Evolutionary conservation across 1,140 invertebrate genomes (phyloP), one percentile per base, ranked within the genome.

Genomic region (Antheraea pernyi): DNA sequence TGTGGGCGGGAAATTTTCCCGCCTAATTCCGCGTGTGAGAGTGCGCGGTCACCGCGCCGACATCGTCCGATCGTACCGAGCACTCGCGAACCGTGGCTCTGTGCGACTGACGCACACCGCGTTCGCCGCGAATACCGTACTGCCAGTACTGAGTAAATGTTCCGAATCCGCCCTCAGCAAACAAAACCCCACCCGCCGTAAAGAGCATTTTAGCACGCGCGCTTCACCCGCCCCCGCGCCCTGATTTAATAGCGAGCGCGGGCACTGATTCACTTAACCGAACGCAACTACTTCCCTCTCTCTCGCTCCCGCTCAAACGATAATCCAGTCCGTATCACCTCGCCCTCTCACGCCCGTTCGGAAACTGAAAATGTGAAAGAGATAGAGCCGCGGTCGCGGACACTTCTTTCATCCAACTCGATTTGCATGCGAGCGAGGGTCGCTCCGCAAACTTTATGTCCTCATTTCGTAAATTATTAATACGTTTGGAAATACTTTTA

Each of bases 401-500:
- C 85, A 83, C 82, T 85, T 89, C 85, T 88, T 88, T 85, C 80
- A 75, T 84, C 75, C 83, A 89, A 89, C 87, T 88, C 84, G 83
- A 92, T 92, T 91, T 92, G 88, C 89, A 91, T 91, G 86, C 86
- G 69, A 74, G 68, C 72, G 85, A 86, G 87, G 89, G 85, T 89
- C 86, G 86, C 82, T 84, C 80, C 77, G 83, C 88, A 91, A 92
- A 92, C 85, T 92, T 92, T 91, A 89, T 89, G 88, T 92, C 87
- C 87, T 91, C 87, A 83, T 90, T 89, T 85, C 84, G 84, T 92
- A 90, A 91, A 92, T 92, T 91, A 92, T 92, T 92, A 88, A 92
- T 89, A 83, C 88, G 78, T 90, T 89, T 86, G 86, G 79, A 91
- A 91, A 91, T 92, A 89, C 84, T 91, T 91, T 92, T 90, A 89